These are phyloP conservation scores for Lordiphosa mommai DNA, from an alignment of 1,140 invertebrate genomes.

Conservation along the genomic window DNA sequence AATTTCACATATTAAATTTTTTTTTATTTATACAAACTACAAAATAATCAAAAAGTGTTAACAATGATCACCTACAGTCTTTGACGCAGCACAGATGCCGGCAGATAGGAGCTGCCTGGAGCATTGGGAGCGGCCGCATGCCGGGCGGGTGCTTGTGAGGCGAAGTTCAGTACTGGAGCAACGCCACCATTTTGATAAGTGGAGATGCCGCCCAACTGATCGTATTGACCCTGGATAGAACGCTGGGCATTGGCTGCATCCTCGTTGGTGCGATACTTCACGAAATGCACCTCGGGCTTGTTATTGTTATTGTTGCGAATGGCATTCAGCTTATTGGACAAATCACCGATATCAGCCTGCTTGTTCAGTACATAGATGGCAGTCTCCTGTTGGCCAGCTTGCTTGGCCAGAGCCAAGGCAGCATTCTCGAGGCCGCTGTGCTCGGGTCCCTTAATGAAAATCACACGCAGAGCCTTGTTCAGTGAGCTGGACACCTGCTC, in stretches of 20 bases:
- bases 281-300: constrained; percentile 74
- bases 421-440: constrained; percentile 65
- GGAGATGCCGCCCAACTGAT: constrained; percentile 59
- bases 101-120: constrained; percentile 40
- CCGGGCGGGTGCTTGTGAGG: constrained; percentile 46
- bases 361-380: constrained; percentile 76
- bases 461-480: constrained; percentile 58
- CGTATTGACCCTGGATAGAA: constrained; percentile 68
- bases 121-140: constrained; percentile 25
- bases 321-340: constrained; percentile 58
- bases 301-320: constrained; percentile 56
- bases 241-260: constrained; percentile 66
- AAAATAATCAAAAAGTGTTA: constrained; percentile 25
- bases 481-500: constrained; percentile 46
- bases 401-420: constrained; percentile 59
- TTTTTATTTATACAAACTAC: constrained; percentile 37
- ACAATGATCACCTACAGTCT: constrained; percentile 52
- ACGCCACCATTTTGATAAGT: constrained; percentile 60
- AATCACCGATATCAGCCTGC: constrained; percentile 66
- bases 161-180: constrained; percentile 69
- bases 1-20: constrained; percentile 10
- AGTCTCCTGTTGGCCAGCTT: constrained; percentile 64
- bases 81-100: constrained; percentile 47
- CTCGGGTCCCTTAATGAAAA: constrained; percentile 74
- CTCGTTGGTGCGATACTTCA: constrained; percentile 71